These are phyloP conservation scores for Sebastes vulpes DNA, from an alignment of 2,797 vertebrate species.

Conservation along the genomic window DNA sequence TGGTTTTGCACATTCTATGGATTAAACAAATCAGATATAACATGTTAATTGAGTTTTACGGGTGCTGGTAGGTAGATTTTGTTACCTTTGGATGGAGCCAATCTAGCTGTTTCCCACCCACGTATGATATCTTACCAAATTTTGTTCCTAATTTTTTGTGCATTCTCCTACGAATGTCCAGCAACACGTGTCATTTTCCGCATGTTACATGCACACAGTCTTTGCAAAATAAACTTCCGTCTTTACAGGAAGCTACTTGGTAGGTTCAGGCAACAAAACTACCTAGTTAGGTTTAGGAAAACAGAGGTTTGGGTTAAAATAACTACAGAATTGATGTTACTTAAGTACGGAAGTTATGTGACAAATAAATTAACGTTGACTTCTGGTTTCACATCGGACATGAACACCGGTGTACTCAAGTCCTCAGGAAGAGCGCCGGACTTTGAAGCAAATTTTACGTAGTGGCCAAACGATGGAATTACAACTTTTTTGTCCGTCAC, in stretches of 20 bases:
- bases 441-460: rapidly evolving
- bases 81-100: not conserved
- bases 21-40: not conserved
- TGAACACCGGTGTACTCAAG: no score
- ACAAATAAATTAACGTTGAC: not conserved
- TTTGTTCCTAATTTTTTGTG: rapidly evolving
- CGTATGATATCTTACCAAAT: not conserved
- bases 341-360: not conserved
- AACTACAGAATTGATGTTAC: not conserved
- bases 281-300: not conserved
- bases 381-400: no score
- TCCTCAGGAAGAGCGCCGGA: no score
- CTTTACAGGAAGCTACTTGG: no score
- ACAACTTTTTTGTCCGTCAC: no score
- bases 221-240: no score
- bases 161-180: not conserved
- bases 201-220: not conserved
- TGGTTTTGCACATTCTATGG: not conserved
- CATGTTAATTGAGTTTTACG: not conserved
- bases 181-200: not conserved
- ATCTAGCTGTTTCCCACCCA: not conserved
- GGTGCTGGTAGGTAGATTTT: not conserved
- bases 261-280: not conserved
- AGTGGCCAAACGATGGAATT: no score
- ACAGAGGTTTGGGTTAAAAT: not conserved